Evolutionary conservation across 2,797 vertebrate species (phyloP).

Genomic region (Poeciliopsis turneri): DNA sequence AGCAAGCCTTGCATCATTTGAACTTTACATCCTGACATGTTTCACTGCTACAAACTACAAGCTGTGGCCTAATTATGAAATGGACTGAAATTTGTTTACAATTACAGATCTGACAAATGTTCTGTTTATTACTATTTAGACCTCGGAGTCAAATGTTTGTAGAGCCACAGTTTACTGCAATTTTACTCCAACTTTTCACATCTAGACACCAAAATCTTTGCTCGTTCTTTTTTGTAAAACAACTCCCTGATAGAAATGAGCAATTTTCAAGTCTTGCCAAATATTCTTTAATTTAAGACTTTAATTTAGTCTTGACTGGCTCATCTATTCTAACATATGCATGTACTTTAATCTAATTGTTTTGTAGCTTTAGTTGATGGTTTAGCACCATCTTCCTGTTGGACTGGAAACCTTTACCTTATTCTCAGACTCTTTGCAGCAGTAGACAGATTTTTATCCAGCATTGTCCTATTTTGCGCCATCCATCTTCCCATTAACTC

Average conservation of each 20-base stretch:
- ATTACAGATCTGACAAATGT: background rate
- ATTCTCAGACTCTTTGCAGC: background rate
- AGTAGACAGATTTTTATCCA: background rate
- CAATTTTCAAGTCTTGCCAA: too few relatives aligned
- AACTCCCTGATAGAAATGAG: too few relatives aligned
- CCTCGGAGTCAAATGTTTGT: background rate
- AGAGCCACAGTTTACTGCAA: background rate
- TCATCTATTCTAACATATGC: background rate
- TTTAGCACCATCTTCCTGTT: background rate
- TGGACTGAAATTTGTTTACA: background rate
- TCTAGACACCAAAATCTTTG: too few relatives aligned
- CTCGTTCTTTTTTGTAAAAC: too few relatives aligned
- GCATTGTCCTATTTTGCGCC: background rate
- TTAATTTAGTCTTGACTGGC: background rate
- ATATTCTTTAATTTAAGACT: background rate
- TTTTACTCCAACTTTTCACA: too few relatives aligned
- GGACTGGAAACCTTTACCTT: background rate
- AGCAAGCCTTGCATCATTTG: background rate
- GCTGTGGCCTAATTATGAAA: background rate
- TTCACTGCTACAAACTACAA: background rate
- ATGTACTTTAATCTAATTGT: background rate
- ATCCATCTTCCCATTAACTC: background rate
- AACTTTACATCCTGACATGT: background rate
- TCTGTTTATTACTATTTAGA: background rate
- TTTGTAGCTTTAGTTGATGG: background rate